Percentiles rank a stretch among this genome's conserved stretches.
These are phyloP conservation scores for Opisthocomus hoazin DNA, from an alignment of 2,113 vertebrate species.

Conservation along the genomic window DNA sequence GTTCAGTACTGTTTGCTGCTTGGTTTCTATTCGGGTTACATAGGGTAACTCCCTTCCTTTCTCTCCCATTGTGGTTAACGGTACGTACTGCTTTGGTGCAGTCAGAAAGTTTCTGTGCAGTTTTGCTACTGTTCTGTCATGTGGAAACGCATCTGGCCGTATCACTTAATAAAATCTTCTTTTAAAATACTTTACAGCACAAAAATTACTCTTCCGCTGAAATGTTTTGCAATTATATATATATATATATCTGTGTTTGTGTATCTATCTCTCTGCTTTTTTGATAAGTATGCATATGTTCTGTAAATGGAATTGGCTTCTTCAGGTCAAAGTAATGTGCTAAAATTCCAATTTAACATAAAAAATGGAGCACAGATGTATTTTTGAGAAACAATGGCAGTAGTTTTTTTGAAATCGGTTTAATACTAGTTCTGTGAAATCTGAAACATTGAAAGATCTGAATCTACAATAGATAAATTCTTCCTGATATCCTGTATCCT, in stretches of 20 bases:
- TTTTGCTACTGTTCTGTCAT: not conserved
- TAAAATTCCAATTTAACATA: not conserved
- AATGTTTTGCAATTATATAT: not conserved
- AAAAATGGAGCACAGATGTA: not conserved
- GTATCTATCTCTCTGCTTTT: not conserved
- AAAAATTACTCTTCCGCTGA: not conserved
- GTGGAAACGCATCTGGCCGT: not conserved
- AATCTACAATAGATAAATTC: not conserved
- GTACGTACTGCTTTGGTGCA: not conserved
- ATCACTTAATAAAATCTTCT: not conserved
- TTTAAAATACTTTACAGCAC: not conserved
- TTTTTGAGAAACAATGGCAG: not conserved
- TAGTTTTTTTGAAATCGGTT: not conserved
- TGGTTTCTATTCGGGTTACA: constrained; percentile 38
- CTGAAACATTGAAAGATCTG: not conserved
- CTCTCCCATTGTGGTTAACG: constrained; percentile 49
- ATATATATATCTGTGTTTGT: not conserved
- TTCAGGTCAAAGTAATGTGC: not conserved
- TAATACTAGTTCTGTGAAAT: not conserved
- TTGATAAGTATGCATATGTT: not conserved
- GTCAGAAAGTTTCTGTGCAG: not conserved
- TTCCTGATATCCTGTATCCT: not conserved
- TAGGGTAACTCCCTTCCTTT: constrained; percentile 62
- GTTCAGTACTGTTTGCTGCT: not conserved
- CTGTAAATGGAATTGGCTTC: not conserved